Evolutionary conservation across 2,113 vertebrate genomes (phyloP), one percentile per base, ranked within the genome.

Genomic region (Cyanistes caeruleus): DNA sequence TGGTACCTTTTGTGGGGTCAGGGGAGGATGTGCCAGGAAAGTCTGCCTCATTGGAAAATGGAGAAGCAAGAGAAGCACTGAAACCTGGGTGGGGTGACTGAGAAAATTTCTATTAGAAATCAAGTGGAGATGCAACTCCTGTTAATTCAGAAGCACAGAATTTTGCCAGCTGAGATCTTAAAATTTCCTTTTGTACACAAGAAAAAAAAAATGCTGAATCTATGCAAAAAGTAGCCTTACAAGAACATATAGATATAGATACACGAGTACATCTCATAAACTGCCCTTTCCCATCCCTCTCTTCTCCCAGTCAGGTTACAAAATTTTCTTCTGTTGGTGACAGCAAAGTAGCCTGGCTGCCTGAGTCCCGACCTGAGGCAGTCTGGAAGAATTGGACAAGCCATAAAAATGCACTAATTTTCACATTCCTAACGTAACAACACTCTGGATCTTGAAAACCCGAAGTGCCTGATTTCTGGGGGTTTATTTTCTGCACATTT

Each of bases 61-160:
- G 44, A 83, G 37, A 69, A 84, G 51, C 31, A 75, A 76, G 21
- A 70, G 48, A 89, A 94, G 81, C 35, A 28, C 41, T n/a, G 75
- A 88, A 85, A 92, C 21, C 35, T n/a, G 37, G 52, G 44, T 74
- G 59, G 33, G 72, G 19, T 1, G 1, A 60, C 65, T n/a, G 39
- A 91, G 68, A 79, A 52, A 67, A 69, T 16, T 49, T 83, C 52
- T 92, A 48, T 89, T 91, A 78, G 63, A 65, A 95, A 85, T 52
- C 17, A 72, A 83, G 28, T 20, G 30, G 41, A 87, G 44, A 43
- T 68, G 44, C 46, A 49, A 23, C 31, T 27, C 25, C 37, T 43
- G 20, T 46, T 63, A 73, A 70, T 53, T 72, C 88, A 75, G 75
- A 79, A 83, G 33, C 5, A 2, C 33, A 49, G 52, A 35, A 19